Evolutionary conservation across 1,140 invertebrate species (phyloP).

Genomic region (Lerema accius): DNA sequence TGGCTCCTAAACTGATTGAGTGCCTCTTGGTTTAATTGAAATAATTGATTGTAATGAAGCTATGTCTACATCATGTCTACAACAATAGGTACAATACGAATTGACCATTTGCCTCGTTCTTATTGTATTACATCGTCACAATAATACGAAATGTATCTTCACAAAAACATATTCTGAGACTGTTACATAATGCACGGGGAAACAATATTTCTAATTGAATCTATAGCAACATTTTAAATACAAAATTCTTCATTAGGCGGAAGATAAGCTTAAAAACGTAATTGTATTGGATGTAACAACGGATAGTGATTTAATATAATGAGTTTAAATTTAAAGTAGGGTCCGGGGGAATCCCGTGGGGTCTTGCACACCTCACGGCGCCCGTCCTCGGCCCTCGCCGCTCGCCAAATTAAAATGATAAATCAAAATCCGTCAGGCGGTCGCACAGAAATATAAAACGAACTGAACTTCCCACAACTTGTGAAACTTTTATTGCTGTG

Average conservation of each 20-base stretch:
- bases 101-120: too few relatives aligned
- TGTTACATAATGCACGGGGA: too few relatives aligned
- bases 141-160: too few relatives aligned
- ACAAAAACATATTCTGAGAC: too few relatives aligned
- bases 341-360: slow-evolving; percentile 50
- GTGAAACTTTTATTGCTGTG: slow-evolving; percentile 32
- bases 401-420: slow-evolving; percentile 77
- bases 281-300: slow-evolving; percentile 45
- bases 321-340: slow-evolving; percentile 67
- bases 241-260: slow-evolving; percentile 10
- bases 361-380: slow-evolving; percentile 42
- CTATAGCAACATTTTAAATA: neutral
- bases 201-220: neutral
- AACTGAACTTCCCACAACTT: slow-evolving; percentile 30
- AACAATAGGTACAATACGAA: too few relatives aligned
- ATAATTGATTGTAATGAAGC: too few relatives aligned
- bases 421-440: slow-evolving; percentile 72
- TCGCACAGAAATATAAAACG: slow-evolving; percentile 34
- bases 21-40: too few relatives aligned
- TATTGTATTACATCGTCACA: too few relatives aligned
- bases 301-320: slow-evolving; percentile 61
- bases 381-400: slow-evolving; percentile 60
- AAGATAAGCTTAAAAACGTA: slow-evolving; percentile 31
- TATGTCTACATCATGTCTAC: too few relatives aligned
- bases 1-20: too few relatives aligned